These are phyloP conservation scores for Scrobipalpa costella DNA, from an alignment of 2,888 invertebrate genomes.

Conservation along the genomic window DNA sequence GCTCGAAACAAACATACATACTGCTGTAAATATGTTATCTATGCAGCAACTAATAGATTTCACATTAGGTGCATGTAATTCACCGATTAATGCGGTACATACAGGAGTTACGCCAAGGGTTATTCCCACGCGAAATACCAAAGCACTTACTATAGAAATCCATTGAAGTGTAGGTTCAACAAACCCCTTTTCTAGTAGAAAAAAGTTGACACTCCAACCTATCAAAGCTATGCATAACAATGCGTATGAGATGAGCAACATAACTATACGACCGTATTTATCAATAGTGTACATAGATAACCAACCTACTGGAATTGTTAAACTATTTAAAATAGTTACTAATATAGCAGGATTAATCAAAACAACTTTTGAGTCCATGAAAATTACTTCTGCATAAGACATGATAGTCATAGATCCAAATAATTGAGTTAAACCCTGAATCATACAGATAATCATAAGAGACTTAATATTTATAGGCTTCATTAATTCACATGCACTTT, in stretches of 20 bases:
- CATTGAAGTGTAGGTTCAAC: neutral
- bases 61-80: conserved; percentile 3
- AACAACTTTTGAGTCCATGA: neutral
- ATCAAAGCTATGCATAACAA: neutral
- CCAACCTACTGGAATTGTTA: neutral
- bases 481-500: neutral
- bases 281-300: neutral
- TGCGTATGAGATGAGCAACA: neutral
- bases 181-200: neutral
- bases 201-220: neutral
- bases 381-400: neutral
- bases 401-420: neutral
- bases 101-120: neutral
- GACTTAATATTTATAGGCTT: neutral
- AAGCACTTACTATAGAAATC: neutral
- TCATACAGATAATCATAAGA: neutral
- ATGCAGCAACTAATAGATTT: neutral
- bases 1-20: conserved; percentile 4
- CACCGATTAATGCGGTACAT: neutral
- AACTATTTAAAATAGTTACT: neutral
- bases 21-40: neutral
- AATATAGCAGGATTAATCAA: neutral
- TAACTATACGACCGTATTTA: neutral
- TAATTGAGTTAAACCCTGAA: neutral
- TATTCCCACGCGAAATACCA: neutral